Conservation (phyloP, 2,113 vertebrate species). For the Rhinolophus sinicus region DNA sequence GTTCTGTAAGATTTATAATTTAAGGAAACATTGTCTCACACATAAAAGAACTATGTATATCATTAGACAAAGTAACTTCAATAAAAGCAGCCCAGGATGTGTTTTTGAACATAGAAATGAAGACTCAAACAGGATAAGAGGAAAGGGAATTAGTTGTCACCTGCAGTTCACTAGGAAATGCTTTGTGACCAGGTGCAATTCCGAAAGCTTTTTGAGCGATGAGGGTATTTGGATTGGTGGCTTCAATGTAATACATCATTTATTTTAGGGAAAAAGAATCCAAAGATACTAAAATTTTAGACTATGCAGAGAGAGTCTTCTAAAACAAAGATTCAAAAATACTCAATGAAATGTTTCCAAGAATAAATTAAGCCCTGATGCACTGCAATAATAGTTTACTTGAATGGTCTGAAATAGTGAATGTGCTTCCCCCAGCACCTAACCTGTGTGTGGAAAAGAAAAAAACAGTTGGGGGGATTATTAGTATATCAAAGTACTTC, state of each 20-base stretch:
- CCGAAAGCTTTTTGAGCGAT: neutral
- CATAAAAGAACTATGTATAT: neutral
- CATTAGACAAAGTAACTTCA: neutral
- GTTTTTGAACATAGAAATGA: neutral
- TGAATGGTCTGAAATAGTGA: neutral
- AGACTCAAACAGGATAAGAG: neutral
- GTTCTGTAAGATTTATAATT: neutral
- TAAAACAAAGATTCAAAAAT: neutral
- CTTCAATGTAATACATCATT: neutral
- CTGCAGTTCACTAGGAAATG: neutral
- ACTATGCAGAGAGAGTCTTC: neutral
- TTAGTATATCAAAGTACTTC: neutral
- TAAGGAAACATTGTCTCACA: constrained; percentile 32
- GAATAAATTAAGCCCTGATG: neutral
- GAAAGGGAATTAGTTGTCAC: neutral
- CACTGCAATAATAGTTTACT: neutral
- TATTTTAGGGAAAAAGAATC: neutral
- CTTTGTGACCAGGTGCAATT: neutral
- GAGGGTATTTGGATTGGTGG: neutral
- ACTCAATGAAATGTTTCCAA: neutral
- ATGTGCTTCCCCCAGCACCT: neutral
- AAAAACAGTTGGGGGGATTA: neutral
- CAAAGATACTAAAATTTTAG: neutral
- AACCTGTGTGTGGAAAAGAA: neutral
- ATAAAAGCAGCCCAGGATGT: neutral